These are phyloP conservation scores for Aleiodes alternator DNA, from an alignment of 2,888 invertebrate species.

Conservation along the genomic window DNA sequence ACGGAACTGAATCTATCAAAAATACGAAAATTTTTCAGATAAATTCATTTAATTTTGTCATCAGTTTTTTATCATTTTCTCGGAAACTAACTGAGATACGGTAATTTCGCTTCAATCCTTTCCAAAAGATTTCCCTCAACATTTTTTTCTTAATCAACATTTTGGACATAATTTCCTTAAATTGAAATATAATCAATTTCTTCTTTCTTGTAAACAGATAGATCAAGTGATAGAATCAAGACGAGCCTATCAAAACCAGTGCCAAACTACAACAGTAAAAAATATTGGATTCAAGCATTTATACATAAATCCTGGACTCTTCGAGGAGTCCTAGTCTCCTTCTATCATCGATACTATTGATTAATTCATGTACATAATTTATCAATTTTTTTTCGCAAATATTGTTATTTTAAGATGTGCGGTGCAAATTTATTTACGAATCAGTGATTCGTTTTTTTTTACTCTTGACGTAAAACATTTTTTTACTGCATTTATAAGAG, in stretches of 20 bases:
- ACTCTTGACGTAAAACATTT: not conserved
- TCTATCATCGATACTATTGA: not conserved
- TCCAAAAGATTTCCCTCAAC: no score
- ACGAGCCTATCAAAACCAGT: constrained; percentile 53
- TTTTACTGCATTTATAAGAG: not conserved
- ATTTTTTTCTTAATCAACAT: no score
- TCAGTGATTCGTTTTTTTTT: no score
- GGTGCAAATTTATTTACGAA: not conserved
- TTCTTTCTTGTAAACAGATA: constrained; percentile 59
- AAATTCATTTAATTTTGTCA: no score
- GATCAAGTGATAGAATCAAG: constrained; percentile 62
- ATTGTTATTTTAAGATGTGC: not conserved
- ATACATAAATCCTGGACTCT: constrained; percentile 71
- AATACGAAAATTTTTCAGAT: no score
- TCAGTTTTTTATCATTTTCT: no score
- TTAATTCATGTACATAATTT: constrained; percentile 23
- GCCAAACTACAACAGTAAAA: constrained; percentile 65
- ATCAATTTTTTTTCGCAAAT: not conserved
- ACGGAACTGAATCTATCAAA: no score
- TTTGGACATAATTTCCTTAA: not conserved
- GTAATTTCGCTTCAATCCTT: no score
- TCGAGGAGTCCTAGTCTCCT: constrained; percentile 50
- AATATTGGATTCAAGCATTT: constrained; percentile 68
- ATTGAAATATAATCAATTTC: constrained; percentile 12
- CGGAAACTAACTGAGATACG: no score